Evolutionary conservation across 2,113 vertebrate genomes (phyloP).

Genomic region (Sardina pilchardus): DNA sequence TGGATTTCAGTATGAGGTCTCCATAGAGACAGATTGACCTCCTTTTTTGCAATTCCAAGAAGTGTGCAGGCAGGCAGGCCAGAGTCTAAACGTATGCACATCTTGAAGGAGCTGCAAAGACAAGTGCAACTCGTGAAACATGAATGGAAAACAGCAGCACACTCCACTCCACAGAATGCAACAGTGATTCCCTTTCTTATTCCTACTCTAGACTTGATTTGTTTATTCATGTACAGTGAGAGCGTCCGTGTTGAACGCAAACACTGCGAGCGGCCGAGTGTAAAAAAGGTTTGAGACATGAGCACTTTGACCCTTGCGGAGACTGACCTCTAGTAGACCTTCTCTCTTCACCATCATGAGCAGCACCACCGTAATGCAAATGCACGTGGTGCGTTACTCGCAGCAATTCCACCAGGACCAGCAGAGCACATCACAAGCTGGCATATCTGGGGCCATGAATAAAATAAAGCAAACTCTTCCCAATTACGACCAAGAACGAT

Average conservation of each 20-base stretch:
- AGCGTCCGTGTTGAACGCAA: background rate
- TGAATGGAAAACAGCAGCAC: background rate
- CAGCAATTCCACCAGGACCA: background rate
- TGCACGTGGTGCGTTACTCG: background rate
- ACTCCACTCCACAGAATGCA: too few relatives aligned
- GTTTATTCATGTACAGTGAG: background rate
- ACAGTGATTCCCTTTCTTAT: too few relatives aligned
- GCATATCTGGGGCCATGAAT: constrained; percentile 5
- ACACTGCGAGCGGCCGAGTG: background rate
- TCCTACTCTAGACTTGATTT: too few relatives aligned
- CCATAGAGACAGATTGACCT: constrained; percentile 9
- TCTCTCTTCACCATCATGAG: background rate
- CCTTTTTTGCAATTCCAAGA: background rate
- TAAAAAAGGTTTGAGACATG: background rate
- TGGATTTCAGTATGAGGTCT: background rate
- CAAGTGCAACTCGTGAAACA: background rate
- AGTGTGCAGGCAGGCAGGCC: background rate
- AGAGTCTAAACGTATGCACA: background rate
- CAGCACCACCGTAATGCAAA: background rate
- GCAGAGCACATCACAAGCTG: background rate
- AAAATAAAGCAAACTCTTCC: background rate
- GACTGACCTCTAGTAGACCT: background rate
- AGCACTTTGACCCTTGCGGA: background rate
- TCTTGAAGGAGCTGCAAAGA: background rate
- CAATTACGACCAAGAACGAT: background rate